Evolutionary conservation across 1,140 invertebrate genomes (phyloP).

Genomic region (Drosophila subpulchrella): DNA sequence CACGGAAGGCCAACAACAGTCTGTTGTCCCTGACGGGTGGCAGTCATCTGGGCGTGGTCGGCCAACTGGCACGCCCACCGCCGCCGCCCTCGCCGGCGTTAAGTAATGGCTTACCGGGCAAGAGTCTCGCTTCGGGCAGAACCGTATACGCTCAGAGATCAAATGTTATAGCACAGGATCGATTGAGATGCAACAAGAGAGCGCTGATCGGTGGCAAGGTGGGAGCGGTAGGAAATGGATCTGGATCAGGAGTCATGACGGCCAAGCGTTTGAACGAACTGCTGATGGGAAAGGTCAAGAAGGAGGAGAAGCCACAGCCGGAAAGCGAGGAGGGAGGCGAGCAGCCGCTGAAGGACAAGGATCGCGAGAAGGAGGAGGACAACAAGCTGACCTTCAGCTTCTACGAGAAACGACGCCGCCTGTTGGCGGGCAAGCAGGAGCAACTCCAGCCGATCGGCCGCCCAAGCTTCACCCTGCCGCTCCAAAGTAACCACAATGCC

Average conservation of each 20-base stretch:
- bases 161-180: constrained; percentile 65
- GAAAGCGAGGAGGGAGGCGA: constrained; percentile 47
- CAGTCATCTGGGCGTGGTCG: constrained; percentile 58
- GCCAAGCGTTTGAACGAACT: constrained; percentile 62
- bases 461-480: constrained; percentile 14
- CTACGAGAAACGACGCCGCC: constrained; percentile 72
- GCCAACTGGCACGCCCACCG: constrained; percentile 57
- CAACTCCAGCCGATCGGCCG: constrained; percentile 18
- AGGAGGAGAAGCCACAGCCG: constrained; percentile 34
- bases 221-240: background rate
- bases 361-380: constrained; percentile 34
- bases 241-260: constrained; percentile 39
- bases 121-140: constrained; percentile 37
- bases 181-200: constrained; percentile 66
- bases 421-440: constrained; percentile 34
- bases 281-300: constrained; percentile 55
- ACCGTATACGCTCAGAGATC: constrained; percentile 67
- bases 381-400: constrained; percentile 59
- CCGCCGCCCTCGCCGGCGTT: constrained; percentile 37
- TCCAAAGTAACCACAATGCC: constrained; percentile 30
- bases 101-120: constrained; percentile 50
- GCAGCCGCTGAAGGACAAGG: constrained; percentile 27
- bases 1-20: constrained; percentile 74
- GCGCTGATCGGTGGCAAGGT: constrained; percentile 30
- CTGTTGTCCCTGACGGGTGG: constrained; percentile 60